Conservation (phyloP, 2,113 vertebrate genomes). For the Terrapene triunguis region DNA sequence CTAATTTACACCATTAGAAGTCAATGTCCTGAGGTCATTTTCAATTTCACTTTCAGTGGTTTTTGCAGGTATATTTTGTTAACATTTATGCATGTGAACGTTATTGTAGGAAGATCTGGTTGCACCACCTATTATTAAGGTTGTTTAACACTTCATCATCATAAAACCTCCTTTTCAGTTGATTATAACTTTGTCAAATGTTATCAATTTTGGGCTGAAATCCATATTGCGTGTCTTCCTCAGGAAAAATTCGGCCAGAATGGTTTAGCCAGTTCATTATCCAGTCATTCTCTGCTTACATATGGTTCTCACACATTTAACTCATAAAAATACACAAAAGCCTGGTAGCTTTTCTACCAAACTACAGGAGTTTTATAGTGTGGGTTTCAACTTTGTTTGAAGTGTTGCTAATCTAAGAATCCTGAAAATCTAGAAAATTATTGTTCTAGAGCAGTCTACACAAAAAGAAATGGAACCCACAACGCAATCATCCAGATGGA, state of each 20-base stretch:
- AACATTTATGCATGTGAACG: not conserved
- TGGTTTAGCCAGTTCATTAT: not conserved
- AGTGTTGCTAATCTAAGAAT: not conserved
- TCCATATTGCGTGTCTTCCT: not conserved
- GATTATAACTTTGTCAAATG: not conserved
- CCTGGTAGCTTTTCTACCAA: not conserved
- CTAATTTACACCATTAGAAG: not conserved
- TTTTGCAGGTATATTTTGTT: not conserved
- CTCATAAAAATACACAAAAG: not conserved
- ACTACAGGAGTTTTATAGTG: not conserved
- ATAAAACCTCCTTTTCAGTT: not conserved
- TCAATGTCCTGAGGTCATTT: not conserved
- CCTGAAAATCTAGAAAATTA: not conserved
- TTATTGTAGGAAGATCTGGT: not conserved
- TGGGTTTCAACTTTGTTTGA: not conserved
- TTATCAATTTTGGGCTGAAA: not conserved
- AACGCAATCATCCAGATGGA: not conserved
- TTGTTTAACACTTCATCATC: not conserved
- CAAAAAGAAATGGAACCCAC: not conserved
- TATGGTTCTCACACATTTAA: not conserved
- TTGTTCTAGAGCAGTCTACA: slow-evolving; percentile 1
- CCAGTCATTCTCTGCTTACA: not conserved
- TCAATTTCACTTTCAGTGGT: not conserved
- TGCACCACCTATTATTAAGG: not conserved
- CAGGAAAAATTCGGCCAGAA: not conserved